These are phyloP conservation scores for Dinomys branickii DNA, from an alignment of 2,113 vertebrate species.

Conservation along the genomic window DNA sequence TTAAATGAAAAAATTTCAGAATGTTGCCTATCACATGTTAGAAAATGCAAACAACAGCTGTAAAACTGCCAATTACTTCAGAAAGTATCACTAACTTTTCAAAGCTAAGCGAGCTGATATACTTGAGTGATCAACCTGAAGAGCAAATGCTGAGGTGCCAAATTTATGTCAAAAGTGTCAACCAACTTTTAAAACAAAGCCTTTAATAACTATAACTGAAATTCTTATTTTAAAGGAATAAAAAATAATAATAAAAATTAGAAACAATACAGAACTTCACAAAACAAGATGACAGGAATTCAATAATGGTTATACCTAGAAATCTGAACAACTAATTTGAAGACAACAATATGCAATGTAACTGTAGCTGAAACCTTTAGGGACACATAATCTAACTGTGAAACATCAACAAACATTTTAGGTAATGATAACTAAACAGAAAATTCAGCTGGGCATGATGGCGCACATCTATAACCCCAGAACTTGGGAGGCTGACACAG, in stretches of 20 bases:
- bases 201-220: background rate
- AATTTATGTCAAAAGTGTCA: background rate
- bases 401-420: background rate
- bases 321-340: no score
- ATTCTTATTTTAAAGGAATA: no score
- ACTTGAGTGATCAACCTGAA: background rate
- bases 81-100: background rate
- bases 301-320: no score
- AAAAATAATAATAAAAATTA: no score
- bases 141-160: background rate
- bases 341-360: no score
- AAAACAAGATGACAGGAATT: no score
- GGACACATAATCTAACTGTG: background rate
- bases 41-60: background rate
- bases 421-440: background rate
- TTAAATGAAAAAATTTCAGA: constrained; percentile 12
- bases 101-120: background rate
- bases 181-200: background rate
- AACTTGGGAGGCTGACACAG: background rate
- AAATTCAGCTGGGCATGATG: background rate
- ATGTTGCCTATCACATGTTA: background rate
- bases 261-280: no score
- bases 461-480: background rate
- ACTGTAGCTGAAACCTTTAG: background rate
- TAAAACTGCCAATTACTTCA: constrained; percentile 12